Base-by-base conservation (phyloP, 1,140 invertebrate genomes). In the Cecropterus lyciades region DNA sequence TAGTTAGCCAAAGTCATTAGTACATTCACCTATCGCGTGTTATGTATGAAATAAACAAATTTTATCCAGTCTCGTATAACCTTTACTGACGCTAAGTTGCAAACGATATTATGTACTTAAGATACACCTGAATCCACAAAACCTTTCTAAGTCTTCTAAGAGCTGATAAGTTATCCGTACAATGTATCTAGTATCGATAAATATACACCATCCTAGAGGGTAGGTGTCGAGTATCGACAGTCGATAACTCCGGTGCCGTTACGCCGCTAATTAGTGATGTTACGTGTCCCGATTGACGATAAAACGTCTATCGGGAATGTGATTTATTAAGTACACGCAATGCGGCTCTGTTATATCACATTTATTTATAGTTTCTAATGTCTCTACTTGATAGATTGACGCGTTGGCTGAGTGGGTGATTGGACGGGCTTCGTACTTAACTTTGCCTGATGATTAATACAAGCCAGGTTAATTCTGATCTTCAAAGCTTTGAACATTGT, bases 241-340 rank as follows among this genome's bases (percentile, higher is more conserved):
- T 48, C 56, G 65, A 67, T 64, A 67, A 49, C 55, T 57, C 33
- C 20, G n/a, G 48, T 49, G 65, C 73, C 73, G 73, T 76, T 76
- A 72, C 30, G 55, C 49, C 49, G 62, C 53, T 73, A 76, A 76
- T 73, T 76, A 76, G 65, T 69, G 64, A 70, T 73, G 70, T 73
- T 66, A 67, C 57, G 51, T 72, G 46, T 65, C 33, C 59, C 64
- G 62, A 68, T 73, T 57, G 70, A 68, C 52, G 65, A 66, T 67
- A 52, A 60, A 63, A 62, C 52, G 45, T 24, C 46, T 64, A 55
- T 67, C 48, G 33, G 43, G 52, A 62, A 43, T 60, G 56, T 60
- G 56, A 60, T 60, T 60, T 59, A 48, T 60, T 49, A 60, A 60
- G 45, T 49, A 60, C 45, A 49, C 57, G 30, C 45, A 20, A 49